Percentiles rank a stretch among this genome's conserved stretches.
Evolutionary conservation across 2,888 invertebrate genomes (phyloP).

Genomic region (Oscheius sp.): DNA sequence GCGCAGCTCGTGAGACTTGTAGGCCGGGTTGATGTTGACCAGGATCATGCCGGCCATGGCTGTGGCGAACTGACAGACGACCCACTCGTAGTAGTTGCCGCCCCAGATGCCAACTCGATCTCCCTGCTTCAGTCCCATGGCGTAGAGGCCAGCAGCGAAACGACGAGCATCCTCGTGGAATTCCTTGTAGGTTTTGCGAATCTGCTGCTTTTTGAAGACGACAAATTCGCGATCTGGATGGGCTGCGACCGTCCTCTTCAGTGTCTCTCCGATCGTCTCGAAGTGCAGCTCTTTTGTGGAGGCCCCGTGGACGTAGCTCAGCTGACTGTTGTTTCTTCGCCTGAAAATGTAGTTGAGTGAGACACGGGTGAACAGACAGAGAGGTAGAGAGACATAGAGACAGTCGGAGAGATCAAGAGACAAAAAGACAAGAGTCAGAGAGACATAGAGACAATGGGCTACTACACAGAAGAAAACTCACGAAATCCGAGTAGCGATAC

Average conservation of each 20-base stretch:
- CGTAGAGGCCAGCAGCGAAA: conserved; percentile 81
- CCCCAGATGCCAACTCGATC: conserved; percentile 86
- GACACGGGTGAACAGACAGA: too few species aligned
- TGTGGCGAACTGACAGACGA: conserved; percentile 81
- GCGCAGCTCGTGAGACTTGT: conserved; percentile 81
- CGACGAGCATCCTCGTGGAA: conserved; percentile 77
- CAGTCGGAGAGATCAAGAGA: too few species aligned
- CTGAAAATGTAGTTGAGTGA: too few species aligned
- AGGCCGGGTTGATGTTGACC: conserved; percentile 84
- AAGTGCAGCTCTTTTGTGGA: conserved; percentile 62
- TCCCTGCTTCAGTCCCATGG: conserved; percentile 81
- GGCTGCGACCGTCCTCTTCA: conserved; percentile 61
- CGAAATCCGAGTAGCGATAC: too few species aligned
- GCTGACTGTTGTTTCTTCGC: neutral
- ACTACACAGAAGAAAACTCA: too few species aligned
- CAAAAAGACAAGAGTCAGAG: too few species aligned
- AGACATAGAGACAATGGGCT: too few species aligned
- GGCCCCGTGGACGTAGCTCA: conserved; percentile 66
- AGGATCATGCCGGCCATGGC: conserved; percentile 82
- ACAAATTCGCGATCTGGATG: conserved; percentile 67
- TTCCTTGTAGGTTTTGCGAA: conserved; percentile 66
- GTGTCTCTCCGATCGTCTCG: conserved; percentile 67
- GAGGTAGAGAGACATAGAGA: too few species aligned
- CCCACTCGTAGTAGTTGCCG: conserved; percentile 84
- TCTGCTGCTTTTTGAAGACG: conserved; percentile 58